phyloP scores from a whole-genome alignment of 2,113 vertebrate genomes.

The Nycticryphes semicollaris region DNA sequence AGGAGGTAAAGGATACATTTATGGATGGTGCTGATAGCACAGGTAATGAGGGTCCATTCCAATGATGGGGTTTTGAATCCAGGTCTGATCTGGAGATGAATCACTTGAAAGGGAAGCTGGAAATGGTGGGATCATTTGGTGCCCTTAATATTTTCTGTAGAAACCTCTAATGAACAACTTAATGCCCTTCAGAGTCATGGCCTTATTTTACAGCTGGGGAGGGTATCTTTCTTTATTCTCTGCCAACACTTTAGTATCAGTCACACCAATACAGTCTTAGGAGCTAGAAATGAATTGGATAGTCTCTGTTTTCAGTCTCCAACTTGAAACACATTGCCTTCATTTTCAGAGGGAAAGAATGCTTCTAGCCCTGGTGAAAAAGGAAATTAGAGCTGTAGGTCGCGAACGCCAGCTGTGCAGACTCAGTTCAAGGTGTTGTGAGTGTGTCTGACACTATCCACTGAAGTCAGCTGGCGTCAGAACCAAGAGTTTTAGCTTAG shows the following conservation, averaged over 20 bases:
- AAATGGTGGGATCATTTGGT: constrained; percentile 30
- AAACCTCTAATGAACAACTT: constrained; percentile 43
- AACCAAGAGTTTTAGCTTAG: background rate
- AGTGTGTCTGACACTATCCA: background rate
- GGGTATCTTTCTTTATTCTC: constrained; percentile 38
- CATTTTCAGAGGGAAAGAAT: constrained; percentile 16
- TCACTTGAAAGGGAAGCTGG: constrained; percentile 47
- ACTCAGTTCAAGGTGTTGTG: background rate
- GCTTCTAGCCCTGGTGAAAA: background rate
- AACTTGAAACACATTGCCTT: constrained; percentile 10
- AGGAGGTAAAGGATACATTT: constrained; percentile 54
- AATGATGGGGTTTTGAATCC: constrained; percentile 28
- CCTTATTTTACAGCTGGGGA: constrained; percentile 54
- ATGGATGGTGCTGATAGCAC: constrained; percentile 41
- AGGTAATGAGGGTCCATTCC: constrained; percentile 49
- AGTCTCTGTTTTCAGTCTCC: background rate
- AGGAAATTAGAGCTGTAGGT: background rate
- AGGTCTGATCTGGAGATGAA: constrained; percentile 48
- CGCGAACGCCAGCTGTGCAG: background rate
- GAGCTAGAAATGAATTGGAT: background rate
- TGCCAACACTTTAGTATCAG: background rate
- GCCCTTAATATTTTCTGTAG: constrained; percentile 28
- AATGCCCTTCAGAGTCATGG: constrained; percentile 1
- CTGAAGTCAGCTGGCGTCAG: background rate
- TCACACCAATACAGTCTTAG: background rate